Conservation (phyloP, 1,140 invertebrate species). For the Colletes latitarsis region DNA sequence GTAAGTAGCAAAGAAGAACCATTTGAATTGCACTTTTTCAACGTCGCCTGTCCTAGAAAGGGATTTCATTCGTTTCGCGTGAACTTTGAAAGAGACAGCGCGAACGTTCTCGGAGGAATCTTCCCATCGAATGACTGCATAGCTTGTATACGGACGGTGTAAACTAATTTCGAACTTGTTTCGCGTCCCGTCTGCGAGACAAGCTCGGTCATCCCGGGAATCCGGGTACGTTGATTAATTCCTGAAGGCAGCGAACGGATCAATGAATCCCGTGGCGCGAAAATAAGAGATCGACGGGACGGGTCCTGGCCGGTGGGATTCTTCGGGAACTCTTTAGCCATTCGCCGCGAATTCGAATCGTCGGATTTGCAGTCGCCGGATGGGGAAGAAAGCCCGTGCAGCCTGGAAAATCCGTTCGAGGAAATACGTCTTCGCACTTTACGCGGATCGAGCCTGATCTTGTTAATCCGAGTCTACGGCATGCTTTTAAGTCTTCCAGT, state of each 20-base stretch:
- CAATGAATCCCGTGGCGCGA: not conserved
- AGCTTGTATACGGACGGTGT: conserved; percentile 7
- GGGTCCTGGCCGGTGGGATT: not conserved
- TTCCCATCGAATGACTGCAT: conserved; percentile 1
- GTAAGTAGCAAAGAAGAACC: no score
- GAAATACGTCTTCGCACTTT: not conserved
- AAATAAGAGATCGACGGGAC: conserved; percentile 43
- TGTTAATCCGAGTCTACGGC: not conserved
- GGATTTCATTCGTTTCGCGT: conserved; percentile 8
- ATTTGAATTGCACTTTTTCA: no score
- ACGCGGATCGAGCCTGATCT: not conserved
- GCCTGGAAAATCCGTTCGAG: not conserved
- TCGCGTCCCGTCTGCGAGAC: conserved; percentile 32
- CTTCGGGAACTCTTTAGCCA: not conserved
- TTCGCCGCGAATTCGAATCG: not conserved
- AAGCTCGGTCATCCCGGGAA: conserved; percentile 15
- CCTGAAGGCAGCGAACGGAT: not conserved
- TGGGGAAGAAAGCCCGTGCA: no score
- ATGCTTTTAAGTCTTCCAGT: no score
- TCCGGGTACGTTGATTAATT: conserved; percentile 57
- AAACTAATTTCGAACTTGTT: conserved; percentile 59
- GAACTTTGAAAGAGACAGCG: conserved; percentile 52
- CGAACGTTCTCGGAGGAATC: conserved; percentile 16
- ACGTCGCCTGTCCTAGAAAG: not conserved
- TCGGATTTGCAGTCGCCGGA: not conserved